Percentiles rank a stretch among this genome's conserved stretches.
These are phyloP conservation scores for Calidris pugnax DNA, from an alignment of 2,113 vertebrate species.

Conservation along the genomic window DNA sequence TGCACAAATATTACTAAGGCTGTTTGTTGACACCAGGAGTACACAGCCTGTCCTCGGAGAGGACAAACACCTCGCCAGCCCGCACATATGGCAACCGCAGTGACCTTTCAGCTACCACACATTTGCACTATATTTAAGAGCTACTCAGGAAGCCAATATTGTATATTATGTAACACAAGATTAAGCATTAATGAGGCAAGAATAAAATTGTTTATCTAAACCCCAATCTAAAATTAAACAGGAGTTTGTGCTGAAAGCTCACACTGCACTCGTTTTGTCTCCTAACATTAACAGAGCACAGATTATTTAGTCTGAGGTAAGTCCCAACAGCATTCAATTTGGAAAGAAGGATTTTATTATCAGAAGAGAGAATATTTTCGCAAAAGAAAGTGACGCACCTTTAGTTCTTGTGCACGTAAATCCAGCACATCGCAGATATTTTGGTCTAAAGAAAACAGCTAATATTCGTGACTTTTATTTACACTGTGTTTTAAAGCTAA, in stretches of 20 bases:
- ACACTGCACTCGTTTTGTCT: constrained; percentile 33
- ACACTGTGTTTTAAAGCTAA: not conserved
- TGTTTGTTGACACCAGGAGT: not conserved
- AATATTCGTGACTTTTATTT: not conserved
- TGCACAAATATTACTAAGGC: not conserved
- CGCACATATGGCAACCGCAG: not conserved
- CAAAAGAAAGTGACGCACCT: not conserved
- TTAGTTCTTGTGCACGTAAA: not conserved
- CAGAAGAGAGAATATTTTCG: constrained; percentile 5
- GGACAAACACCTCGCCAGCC: constrained; percentile 33
- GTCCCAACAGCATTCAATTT: constrained; percentile 16
- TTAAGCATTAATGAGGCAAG: constrained; percentile 70
- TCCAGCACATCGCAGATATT: not conserved
- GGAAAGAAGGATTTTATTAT: not conserved
- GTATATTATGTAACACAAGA: constrained; percentile 67
- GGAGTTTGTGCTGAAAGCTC: constrained; percentile 48
- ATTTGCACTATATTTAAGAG: not conserved
- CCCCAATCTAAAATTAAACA: constrained; percentile 66
- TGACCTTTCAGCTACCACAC: constrained; percentile 4
- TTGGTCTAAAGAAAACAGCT: not conserved
- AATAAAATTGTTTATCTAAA: constrained; percentile 70
- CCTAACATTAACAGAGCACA: constrained; percentile 21
- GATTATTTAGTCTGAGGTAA: constrained; percentile 27
- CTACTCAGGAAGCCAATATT: constrained; percentile 50
- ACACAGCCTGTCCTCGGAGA: not conserved